phyloP scores from a whole-genome alignment of 2,113 vertebrate genomes.

The Scytalopus superciliaris region DNA sequence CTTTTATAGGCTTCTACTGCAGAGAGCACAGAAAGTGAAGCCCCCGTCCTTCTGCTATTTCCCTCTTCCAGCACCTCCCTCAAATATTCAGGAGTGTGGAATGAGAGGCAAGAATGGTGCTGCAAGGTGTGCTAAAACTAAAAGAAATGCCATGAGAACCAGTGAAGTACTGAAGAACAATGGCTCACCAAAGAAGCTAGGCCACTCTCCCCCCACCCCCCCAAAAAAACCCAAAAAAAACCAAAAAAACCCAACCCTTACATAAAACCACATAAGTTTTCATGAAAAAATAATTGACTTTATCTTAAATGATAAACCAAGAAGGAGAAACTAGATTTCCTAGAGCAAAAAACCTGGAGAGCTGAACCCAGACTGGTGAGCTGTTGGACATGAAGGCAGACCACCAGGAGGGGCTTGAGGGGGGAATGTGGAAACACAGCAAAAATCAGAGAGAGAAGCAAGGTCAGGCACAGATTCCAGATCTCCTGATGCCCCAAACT shows the following conservation, averaged over 20 bases:
- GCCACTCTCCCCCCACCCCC: rapidly evolving
- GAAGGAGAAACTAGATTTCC: not conserved
- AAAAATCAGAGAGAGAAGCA: not conserved
- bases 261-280: not conserved
- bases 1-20: not conserved
- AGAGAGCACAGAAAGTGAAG: not conserved
- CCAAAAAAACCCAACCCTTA: too few relatives aligned
- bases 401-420: not conserved
- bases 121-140: not conserved
- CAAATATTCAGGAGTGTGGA: not conserved
- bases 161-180: not conserved
- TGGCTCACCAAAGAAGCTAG: not conserved
- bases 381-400: not conserved
- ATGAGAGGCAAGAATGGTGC: not conserved
- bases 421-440: not conserved
- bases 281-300: not conserved
- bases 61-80: not conserved
- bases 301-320: not conserved
- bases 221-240: not conserved
- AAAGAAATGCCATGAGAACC: not conserved
- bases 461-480: not conserved
- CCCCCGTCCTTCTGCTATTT: not conserved
- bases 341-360: not conserved
- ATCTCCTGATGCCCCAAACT: not conserved
- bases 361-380: not conserved